Percentiles rank a stretch among this genome's conserved stretches.
phyloP scores from a whole-genome alignment of 2,888 invertebrate species.

The Herminia tarsipennalis region DNA sequence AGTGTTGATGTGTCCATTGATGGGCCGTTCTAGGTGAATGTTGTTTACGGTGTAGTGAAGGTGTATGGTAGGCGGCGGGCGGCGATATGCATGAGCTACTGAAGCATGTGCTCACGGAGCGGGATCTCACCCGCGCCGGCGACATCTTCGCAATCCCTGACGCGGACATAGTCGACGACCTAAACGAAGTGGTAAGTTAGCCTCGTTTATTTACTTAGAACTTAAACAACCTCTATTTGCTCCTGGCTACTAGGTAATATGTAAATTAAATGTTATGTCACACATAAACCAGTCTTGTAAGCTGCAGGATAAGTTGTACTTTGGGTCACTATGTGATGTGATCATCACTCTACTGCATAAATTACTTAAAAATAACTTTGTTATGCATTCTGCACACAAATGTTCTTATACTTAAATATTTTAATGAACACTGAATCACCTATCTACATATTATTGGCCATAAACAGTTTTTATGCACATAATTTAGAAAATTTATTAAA shows the following conservation, averaged over 20 bases:
- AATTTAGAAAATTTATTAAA: no score
- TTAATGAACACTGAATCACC: no score
- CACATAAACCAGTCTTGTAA: constrained; percentile 15
- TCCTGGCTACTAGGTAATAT: constrained; percentile 30
- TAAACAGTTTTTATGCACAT: no score
- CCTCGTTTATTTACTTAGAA: constrained; percentile 19
- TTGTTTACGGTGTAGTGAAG: constrained; percentile 42
- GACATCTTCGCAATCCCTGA: constrained; percentile 96
- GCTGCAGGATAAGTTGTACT: not conserved
- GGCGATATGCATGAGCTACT: constrained; percentile 95
- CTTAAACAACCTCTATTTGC: constrained; percentile 26
- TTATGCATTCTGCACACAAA: not conserved
- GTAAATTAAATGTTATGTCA: constrained; percentile 26
- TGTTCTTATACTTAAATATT: no score
- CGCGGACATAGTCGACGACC: constrained; percentile 93
- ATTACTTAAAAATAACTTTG: no score
- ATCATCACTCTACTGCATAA: no score
- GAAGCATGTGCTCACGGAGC: constrained; percentile 94
- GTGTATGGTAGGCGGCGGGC: constrained; percentile 20
- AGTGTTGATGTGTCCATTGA: constrained; percentile 57
- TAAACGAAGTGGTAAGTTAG: constrained; percentile 91
- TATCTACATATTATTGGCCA: no score
- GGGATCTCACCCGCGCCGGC: constrained; percentile 95
- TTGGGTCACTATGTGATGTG: not conserved
- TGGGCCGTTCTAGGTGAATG: constrained; percentile 39